Conservation (phyloP, 1,140 invertebrate species). For the Zaprionus kolodkinae region DNA sequence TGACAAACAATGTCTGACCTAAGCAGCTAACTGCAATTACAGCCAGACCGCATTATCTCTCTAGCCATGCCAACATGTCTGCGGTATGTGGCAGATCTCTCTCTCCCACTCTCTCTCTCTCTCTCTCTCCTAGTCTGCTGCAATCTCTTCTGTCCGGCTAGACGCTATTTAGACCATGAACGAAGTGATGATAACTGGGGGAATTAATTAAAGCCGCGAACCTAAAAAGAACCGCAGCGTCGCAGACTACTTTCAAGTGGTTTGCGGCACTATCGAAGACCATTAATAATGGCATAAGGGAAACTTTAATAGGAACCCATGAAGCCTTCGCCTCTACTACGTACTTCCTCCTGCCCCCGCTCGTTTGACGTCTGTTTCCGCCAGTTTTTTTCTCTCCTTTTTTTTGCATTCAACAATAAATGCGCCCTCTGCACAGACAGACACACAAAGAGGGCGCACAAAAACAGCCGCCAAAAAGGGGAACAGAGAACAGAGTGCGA, state of each 20-base stretch:
- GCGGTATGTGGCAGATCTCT: conserved; percentile 70
- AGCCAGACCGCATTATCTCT: conserved; percentile 63
- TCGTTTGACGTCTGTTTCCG: conserved; percentile 50
- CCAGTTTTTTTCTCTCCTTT: neutral
- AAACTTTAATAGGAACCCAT: conserved; percentile 13
- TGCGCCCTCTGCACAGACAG: neutral
- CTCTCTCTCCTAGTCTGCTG: neutral
- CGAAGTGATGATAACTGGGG: conserved; percentile 63
- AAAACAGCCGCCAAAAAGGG: conserved; percentile 11
- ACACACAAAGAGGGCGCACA: conserved; percentile 6
- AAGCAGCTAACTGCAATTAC: conserved; percentile 68
- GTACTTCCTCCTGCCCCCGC: neutral
- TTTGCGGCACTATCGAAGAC: conserved; percentile 12
- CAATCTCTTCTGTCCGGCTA: conserved; percentile 51
- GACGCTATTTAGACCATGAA: conserved; percentile 54
- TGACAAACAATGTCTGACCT: conserved; percentile 42
- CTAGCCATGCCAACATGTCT: conserved; percentile 51
- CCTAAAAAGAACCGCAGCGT: conserved; percentile 50
- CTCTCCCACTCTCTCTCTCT: neutral
- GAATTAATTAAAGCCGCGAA: conserved; percentile 69
- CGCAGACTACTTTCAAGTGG: conserved; percentile 22
- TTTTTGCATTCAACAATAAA: conserved; percentile 61
- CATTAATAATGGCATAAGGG: conserved; percentile 44
- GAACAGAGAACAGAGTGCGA: neutral
- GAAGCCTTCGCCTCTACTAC: neutral